phyloP scores from a whole-genome alignment of 2,113 vertebrate genomes.

The Noctilio leporinus region DNA sequence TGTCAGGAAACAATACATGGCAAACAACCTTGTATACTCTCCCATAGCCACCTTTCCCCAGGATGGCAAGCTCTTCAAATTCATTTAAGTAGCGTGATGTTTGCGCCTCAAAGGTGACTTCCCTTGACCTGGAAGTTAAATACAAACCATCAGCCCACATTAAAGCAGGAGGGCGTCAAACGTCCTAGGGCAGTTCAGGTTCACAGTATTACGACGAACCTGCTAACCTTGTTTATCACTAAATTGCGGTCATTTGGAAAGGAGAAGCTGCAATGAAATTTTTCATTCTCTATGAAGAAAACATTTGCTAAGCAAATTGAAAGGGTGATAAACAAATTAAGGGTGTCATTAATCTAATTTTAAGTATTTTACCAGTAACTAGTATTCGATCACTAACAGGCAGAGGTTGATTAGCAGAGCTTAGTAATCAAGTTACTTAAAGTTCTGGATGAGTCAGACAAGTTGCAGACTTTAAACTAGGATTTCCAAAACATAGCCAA shows the following conservation, averaged over 20 bases:
- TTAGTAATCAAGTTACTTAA: not conserved
- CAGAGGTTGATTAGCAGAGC: not conserved
- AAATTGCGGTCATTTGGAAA: not conserved
- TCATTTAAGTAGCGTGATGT: constrained; percentile 95
- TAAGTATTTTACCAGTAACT: not conserved
- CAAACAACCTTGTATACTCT: constrained; percentile 92
- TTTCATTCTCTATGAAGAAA: not conserved
- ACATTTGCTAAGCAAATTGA: not conserved
- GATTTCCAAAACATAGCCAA: not conserved
- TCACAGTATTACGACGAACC: not conserved
- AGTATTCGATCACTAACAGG: not conserved
- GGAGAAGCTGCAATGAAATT: not conserved
- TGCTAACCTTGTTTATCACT: not conserved
- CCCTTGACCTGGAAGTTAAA: constrained; percentile 81
- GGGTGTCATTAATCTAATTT: not conserved
- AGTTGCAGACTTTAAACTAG: not conserved
- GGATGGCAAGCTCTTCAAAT: constrained; percentile 89
- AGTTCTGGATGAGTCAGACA: not conserved
- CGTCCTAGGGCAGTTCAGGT: not conserved
- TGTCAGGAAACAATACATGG: not conserved
- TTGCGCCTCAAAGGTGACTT: constrained; percentile 90
- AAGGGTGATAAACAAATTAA: not conserved
- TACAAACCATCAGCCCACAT: not conserved
- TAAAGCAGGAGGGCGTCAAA: not conserved
- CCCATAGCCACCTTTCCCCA: constrained; percentile 95